These are phyloP conservation scores for Cygnus buccinator DNA, from an alignment of 2,113 vertebrate species.

Conservation along the genomic window DNA sequence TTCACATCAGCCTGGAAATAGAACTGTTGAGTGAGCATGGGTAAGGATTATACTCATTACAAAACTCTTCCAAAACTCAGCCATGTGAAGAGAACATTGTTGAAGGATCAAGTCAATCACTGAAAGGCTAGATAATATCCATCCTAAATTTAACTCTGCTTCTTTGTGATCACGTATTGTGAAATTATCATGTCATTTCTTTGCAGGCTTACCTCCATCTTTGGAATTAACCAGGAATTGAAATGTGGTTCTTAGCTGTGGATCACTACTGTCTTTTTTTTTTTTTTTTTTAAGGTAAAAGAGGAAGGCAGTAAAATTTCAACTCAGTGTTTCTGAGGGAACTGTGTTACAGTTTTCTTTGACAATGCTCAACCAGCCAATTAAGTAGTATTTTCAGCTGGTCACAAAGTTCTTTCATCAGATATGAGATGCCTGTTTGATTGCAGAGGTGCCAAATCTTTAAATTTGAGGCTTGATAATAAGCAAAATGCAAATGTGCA, in stretches of 20 bases:
- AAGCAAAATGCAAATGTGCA: background rate
- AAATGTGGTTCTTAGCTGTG: background rate
- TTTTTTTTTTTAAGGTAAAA: background rate
- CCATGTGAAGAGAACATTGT: background rate
- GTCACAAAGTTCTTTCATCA: background rate
- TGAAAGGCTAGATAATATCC: background rate
- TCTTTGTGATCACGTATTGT: background rate
- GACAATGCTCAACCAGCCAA: background rate
- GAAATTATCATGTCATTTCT: background rate
- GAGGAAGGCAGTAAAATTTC: background rate
- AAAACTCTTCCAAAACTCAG: background rate
- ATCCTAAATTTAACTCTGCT: background rate
- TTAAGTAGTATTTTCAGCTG: background rate
- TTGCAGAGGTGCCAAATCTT: background rate
- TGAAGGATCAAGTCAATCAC: background rate
- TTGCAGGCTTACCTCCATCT: background rate
- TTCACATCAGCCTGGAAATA: conserved; percentile 15
- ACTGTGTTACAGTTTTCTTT: background rate
- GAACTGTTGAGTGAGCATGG: background rate
- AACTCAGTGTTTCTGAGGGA: background rate
- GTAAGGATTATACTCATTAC: background rate
- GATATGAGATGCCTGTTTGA: background rate
- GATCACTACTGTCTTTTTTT: background rate
- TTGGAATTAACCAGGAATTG: background rate
- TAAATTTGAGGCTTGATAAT: background rate